phyloP scores from a whole-genome alignment of 2,888 invertebrate species.

The Tetragonisca angustula region DNA sequence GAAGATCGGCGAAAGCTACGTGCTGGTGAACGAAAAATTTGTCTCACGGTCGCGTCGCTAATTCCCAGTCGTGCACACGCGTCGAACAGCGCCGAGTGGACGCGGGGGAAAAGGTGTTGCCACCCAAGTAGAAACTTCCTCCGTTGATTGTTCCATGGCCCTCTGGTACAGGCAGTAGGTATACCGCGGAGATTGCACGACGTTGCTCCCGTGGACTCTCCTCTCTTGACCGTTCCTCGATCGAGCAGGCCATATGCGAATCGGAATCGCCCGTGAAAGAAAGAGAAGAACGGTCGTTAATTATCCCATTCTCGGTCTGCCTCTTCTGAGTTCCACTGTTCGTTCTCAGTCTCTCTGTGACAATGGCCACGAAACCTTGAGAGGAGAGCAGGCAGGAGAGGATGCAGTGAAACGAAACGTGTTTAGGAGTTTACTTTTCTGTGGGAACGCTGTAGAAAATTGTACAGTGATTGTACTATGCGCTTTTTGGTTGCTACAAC shows the following conservation, averaged over 20 bases:
- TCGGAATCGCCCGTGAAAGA: constrained; percentile 53
- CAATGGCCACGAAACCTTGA: constrained; percentile 9
- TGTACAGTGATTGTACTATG: not conserved
- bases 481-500: not conserved
- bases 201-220: constrained; percentile 43
- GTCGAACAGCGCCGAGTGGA: not conserved
- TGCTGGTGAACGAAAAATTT: constrained; percentile 41
- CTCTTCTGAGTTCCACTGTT: constrained; percentile 9
- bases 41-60: constrained; percentile 42
- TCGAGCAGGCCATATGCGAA: constrained; percentile 65
- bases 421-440: not conserved
- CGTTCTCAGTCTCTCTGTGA: constrained; percentile 12
- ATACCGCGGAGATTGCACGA: constrained; percentile 41
- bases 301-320: constrained; percentile 67
- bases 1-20: constrained; percentile 27
- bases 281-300: constrained; percentile 66
- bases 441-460: not conserved
- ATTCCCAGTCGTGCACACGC: constrained; percentile 48
- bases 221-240: constrained; percentile 57
- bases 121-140: constrained; percentile 77
- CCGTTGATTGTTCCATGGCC: constrained; percentile 74
- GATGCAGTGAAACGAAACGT: not conserved
- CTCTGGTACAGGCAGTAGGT: constrained; percentile 29
- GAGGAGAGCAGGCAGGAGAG: not conserved
- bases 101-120: constrained; percentile 60